phyloP scores from a whole-genome alignment of 2,888 invertebrate genomes.

The Argynnis bischoffii region DNA sequence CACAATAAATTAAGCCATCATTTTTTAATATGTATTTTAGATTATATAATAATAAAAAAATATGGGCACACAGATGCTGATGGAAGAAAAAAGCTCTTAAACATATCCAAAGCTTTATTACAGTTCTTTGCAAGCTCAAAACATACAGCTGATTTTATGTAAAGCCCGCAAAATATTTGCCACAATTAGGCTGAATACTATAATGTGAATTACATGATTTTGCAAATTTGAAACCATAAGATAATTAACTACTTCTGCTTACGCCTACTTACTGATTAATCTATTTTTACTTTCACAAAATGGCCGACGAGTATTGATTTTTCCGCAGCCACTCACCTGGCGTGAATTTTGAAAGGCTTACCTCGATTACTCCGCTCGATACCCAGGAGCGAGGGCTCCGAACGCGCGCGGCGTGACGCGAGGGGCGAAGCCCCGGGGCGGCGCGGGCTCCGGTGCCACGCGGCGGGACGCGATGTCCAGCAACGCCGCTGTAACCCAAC shows the following conservation, averaged over 20 bases:
- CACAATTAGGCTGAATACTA: background rate
- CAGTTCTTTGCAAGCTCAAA: no score
- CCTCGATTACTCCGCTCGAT: slow-evolving; percentile 64
- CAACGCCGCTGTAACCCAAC: slow-evolving; percentile 76
- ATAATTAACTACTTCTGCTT: slow-evolving; percentile 12
- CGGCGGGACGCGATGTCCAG: slow-evolving; percentile 72
- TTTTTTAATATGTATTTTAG: no score
- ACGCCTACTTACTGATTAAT: slow-evolving; percentile 30
- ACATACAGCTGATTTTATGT: background rate
- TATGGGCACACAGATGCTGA: no score
- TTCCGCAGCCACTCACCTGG: slow-evolving; percentile 58
- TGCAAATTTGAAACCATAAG: background rate
- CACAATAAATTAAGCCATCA: no score
- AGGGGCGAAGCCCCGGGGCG: slow-evolving; percentile 53
- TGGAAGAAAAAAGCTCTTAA: no score
- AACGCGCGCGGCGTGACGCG: slow-evolving; percentile 75
- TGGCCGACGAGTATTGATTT: slow-evolving; percentile 68
- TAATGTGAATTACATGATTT: background rate
- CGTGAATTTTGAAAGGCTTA: slow-evolving; percentile 64
- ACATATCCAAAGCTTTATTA: no score
- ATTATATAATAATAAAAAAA: no score
- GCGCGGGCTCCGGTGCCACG: slow-evolving; percentile 62
- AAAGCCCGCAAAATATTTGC: background rate
- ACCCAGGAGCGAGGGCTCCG: slow-evolving; percentile 77
- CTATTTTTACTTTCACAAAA: slow-evolving; percentile 66